Base-by-base conservation (phyloP, 2,888 invertebrate genomes). In the Monopis laevigella region DNA sequence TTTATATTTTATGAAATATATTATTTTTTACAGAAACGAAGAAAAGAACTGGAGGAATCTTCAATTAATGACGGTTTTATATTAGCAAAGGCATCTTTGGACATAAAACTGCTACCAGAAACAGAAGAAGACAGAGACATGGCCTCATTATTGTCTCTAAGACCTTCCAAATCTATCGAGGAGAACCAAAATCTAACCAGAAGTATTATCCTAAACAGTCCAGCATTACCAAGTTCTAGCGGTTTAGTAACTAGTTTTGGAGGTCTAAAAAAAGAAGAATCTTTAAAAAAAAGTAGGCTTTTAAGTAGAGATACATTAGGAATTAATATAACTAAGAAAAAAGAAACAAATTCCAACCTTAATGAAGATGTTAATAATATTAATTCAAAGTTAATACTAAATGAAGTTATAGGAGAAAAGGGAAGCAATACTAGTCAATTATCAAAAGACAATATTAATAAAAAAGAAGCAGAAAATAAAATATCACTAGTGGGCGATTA, bases 31-130 rank as follows among this genome's bases (percentile, higher is more conserved):
- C 59, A 80, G 78, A 80, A 75, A 63, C 85, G 87, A 51, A 91
- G 91, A 72, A 89, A 89, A 53, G 90, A 92, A 57, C 55, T 92
- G 1, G 89, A 91, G 60, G 82, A 82, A 13, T 77, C 85, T 32
- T 84, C 86, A 50, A 85, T 85, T 4, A 75, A 84, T 36, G 93
- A 96, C 56, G 82, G 86, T 40, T 81, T 84, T 8, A 73, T 96
- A 6, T 65, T 93, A 32, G 84, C 86, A 30, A 93, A 87, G 61
- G 87, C 88, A 18, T 90, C 92, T 11, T 71, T 96, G 13, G 86
- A 89, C 53, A 90, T 97, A 29, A 74, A 84, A 6, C 78, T 97
- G 3, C 70, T 96, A 0, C 87, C 89, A 1, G 96, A 97, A 67
- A 82, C 82, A 13, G 87, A 88, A 40, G 91, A 93, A 45, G 96